Conservation (phyloP, 2,797 vertebrate species). For the Poeciliopsis infans region DNA sequence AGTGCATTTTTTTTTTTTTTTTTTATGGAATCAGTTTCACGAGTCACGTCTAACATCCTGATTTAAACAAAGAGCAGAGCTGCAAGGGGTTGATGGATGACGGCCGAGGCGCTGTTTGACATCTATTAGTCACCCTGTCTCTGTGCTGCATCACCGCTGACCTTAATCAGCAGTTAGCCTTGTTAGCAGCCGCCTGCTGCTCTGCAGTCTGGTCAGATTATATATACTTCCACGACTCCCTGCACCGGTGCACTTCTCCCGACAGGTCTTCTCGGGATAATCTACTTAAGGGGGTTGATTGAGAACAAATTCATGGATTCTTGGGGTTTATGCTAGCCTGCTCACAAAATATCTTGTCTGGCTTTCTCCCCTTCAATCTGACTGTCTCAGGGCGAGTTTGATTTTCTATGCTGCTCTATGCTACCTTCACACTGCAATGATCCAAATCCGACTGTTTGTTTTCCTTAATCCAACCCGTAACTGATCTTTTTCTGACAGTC, state of each 20-base stretch:
- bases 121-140: conserved; percentile 51
- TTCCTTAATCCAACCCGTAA: too few relatives aligned
- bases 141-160: conserved; percentile 55
- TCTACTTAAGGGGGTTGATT: conserved; percentile 56
- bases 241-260: conserved; percentile 57
- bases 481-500: too few relatives aligned
- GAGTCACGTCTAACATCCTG: conserved; percentile 22
- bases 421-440: too few relatives aligned
- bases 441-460: too few relatives aligned
- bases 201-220: conserved; percentile 73
- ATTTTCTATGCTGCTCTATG: too few relatives aligned
- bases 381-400: too few relatives aligned
- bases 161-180: conserved; percentile 80
- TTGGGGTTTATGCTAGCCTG: not conserved
- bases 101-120: conserved; percentile 41
- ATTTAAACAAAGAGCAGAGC: conserved; percentile 29
- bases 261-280: conserved; percentile 65
- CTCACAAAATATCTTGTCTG: too few relatives aligned
- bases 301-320: conserved; percentile 23
- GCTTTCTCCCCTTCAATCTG: too few relatives aligned
- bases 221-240: conserved; percentile 55
- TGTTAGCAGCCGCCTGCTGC: conserved; percentile 69
- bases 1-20: not conserved
- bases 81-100: conserved; percentile 32
- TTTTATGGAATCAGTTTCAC: conserved; percentile 9